Evolutionary conservation across 2,113 vertebrate genomes (phyloP).

Genomic region (Coryphaenoides rupestris): DNA sequence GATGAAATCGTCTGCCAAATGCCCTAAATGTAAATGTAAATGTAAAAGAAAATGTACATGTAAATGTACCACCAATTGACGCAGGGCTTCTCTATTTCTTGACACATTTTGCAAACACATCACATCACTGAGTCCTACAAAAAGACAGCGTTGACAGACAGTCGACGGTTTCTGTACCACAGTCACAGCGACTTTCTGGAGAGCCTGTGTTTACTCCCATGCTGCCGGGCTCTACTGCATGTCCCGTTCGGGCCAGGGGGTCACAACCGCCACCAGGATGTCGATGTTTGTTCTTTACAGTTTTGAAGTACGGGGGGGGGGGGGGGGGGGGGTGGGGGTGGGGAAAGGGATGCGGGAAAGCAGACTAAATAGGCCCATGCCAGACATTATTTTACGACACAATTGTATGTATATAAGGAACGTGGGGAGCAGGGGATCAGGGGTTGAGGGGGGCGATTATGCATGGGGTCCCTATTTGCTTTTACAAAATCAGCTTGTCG

Average conservation of each 20-base stretch:
- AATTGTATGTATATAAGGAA: neutral
- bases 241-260: conserved; percentile 40
- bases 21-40: too few species aligned
- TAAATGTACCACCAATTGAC: too few species aligned
- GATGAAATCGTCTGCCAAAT: too few species aligned
- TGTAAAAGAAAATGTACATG: too few species aligned
- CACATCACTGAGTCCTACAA: conserved; percentile 48
- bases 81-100: conserved; percentile 5
- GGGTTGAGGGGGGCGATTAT: conserved; percentile 10
- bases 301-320: too few species aligned
- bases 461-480: conserved; percentile 8
- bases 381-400: conserved; percentile 22
- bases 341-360: neutral
- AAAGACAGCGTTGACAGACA: too few species aligned
- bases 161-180: too few species aligned
- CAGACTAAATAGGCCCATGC: conserved; percentile 16
- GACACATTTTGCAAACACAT: conserved; percentile 17
- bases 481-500: neutral
- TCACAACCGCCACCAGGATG: conserved; percentile 34
- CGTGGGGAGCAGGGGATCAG: too few species aligned
- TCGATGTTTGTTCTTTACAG: conserved; percentile 21
- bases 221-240: conserved; percentile 50
- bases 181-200: conserved; percentile 36
- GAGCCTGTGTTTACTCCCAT: conserved; percentile 52
- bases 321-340: conserved; percentile 28